Evolutionary conservation across 2,888 invertebrate species (phyloP).

Genomic region (Hirtodrosophila cameraria): DNA sequence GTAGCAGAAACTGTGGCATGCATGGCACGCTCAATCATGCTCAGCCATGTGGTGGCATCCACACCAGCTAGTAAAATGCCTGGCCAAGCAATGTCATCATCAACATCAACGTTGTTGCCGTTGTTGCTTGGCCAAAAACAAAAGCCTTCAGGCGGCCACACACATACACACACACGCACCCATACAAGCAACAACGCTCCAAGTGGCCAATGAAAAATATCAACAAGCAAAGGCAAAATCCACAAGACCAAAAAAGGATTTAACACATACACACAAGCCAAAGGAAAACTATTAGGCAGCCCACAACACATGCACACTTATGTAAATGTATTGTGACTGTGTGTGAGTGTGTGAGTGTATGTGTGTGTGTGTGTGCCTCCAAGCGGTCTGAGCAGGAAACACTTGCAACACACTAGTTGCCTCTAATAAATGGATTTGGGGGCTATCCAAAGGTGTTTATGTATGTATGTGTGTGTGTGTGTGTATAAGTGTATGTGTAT

Average conservation of each 20-base stretch:
- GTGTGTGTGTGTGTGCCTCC: slow-evolving; percentile 13
- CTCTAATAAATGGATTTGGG: slow-evolving; percentile 60
- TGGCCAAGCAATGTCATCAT: slow-evolving; percentile 35
- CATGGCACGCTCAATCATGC: slow-evolving; percentile 57
- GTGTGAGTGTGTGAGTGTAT: slow-evolving; percentile 7
- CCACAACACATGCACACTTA: slow-evolving; percentile 4
- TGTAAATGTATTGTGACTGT: not conserved
- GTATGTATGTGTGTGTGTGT: not conserved
- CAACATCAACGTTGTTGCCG: slow-evolving; percentile 44
- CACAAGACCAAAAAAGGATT: slow-evolving; percentile 57
- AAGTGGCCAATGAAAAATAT: slow-evolving; percentile 64
- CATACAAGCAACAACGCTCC: slow-evolving; percentile 22
- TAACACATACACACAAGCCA: slow-evolving; percentile 25
- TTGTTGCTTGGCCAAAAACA: slow-evolving; percentile 39
- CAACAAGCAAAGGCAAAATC: slow-evolving; percentile 54
- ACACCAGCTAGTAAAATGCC: slow-evolving; percentile 26
- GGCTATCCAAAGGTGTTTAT: slow-evolving; percentile 23
- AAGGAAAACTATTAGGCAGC: slow-evolving; percentile 48
- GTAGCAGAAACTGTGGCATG: slow-evolving; percentile 26
- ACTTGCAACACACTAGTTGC: slow-evolving; percentile 49
- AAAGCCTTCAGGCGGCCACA: slow-evolving; percentile 37
- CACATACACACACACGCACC: too few relatives aligned
- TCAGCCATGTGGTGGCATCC: slow-evolving; percentile 46
- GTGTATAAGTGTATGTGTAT: not conserved
- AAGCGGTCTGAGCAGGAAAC: slow-evolving; percentile 19